Conservation (phyloP, 2,888 invertebrate species). For the Synergus itoensis region DNA sequence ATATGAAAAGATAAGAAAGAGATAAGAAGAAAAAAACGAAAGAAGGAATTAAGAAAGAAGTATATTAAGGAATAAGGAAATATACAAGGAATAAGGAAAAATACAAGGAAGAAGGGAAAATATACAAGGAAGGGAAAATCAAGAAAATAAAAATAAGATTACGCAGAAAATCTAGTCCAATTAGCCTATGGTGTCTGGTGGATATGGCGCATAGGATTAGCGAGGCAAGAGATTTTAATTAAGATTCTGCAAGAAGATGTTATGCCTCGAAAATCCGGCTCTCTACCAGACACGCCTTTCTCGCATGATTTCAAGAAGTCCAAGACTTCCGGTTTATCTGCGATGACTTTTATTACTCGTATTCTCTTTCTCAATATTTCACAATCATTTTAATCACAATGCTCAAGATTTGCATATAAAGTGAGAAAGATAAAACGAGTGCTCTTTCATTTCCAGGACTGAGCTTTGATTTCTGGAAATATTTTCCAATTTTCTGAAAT, state of each 20-base stretch:
- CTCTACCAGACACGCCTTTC: constrained; percentile 39
- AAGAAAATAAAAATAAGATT: constrained; percentile 48
- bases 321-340: neutral
- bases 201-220: constrained; percentile 64
- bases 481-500: neutral
- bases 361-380: constrained; percentile 2
- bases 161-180: constrained; percentile 67
- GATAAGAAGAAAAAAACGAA: constrained; percentile 52
- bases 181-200: constrained; percentile 65
- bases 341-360: neutral
- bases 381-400: neutral
- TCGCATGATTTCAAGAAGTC: neutral
- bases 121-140: constrained; percentile 42
- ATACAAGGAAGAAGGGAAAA: constrained; percentile 11
- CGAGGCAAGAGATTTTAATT: constrained; percentile 69
- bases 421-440: constrained; percentile 8
- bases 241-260: constrained; percentile 61
- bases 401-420: neutral
- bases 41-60: constrained; percentile 26
- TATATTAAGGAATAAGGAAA: neutral
- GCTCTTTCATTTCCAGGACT: neutral
- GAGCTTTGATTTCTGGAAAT: neutral
- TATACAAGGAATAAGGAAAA: neutral
- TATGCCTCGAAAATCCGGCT: constrained; percentile 48
- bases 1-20: constrained; percentile 42